Base-by-base conservation (phyloP, 2,113 vertebrate species). In the Notarius lentiginosus region DNA sequence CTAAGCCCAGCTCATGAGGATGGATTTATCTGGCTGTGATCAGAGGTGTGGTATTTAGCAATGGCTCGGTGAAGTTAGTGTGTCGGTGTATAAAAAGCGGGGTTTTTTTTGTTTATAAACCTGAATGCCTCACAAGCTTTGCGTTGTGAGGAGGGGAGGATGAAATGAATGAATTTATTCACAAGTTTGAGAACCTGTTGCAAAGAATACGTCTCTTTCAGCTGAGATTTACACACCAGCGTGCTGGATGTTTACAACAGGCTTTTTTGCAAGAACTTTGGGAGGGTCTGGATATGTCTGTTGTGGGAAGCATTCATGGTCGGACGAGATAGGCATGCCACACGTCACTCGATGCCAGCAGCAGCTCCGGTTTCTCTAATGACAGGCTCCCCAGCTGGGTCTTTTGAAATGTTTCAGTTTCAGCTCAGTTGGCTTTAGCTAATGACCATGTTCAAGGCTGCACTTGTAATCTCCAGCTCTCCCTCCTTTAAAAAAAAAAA, bases 311-410 rank as follows among this genome's bases (percentile, higher is more conserved):
- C 11, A 79, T 66, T 79, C 61, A 76, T 30, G 47, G 75, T 84
- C 70, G 24, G 75, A 79, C 41, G 80, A 84, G 66, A 84, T 41
- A 24, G 53, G 51, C 77, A 49, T 1, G 77, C 82, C 84, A 61
- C 76, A 86, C 83, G 49, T 76, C 34, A 61, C 81, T 81, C 73
- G 63, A 82, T 80, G 75, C 84, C 80, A 53, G 58, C 73, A 41
- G 66, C 79, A 83, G 89, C 85, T 77, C 58, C 41, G 34, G 85
- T 83, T 82, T 83, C 66, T 61, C 63, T 90, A 90, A 90, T 90
- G 65, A 88, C 68, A 68, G 87, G 53, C 86, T 90, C 10, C 76
- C 22, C 84, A 76, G 70, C 79, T 88, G 72, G 76, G 53, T 58
- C 87, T 84, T 53, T 66, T 73, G 24, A 49, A 81, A 81, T 51